These are phyloP conservation scores for Bombus pyrosoma DNA, from an alignment of 1,140 invertebrate species.

Conservation along the genomic window DNA sequence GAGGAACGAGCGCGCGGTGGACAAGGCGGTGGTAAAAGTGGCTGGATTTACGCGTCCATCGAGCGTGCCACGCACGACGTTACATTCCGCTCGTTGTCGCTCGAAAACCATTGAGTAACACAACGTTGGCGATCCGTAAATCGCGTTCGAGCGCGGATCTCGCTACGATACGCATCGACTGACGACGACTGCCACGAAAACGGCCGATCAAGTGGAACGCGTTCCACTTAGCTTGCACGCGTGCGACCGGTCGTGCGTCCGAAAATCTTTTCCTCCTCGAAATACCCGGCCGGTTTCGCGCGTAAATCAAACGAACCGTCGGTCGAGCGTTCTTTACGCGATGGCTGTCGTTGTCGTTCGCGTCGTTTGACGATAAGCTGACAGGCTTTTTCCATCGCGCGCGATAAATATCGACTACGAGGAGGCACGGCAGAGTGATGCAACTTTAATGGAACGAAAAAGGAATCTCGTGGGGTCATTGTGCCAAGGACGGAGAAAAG, in stretches of 20 bases:
- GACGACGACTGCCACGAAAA: slow-evolving; percentile 23
- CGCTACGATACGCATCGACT: not conserved
- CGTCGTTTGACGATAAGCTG: slow-evolving; percentile 46
- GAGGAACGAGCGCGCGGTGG: too few species aligned
- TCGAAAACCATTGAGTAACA: slow-evolving; percentile 3
- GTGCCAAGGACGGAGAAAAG: slow-evolving; percentile 64
- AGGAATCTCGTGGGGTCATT: slow-evolving; percentile 52
- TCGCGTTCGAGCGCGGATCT: slow-evolving; percentile 1
- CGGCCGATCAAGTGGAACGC: slow-evolving; percentile 17
- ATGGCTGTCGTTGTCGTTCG: not conserved
- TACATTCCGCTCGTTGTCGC: not conserved
- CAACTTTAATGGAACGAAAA: slow-evolving; percentile 56
- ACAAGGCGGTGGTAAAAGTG: not conserved
- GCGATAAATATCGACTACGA: slow-evolving; percentile 37
- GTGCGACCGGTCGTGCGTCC: not conserved
- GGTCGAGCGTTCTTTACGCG: not conserved
- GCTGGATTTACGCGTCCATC: not conserved
- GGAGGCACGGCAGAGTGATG: not conserved
- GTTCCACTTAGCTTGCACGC: slow-evolving; percentile 19
- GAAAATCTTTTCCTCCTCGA: not conserved
- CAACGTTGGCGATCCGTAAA: slow-evolving; percentile 11
- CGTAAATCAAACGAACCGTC: slow-evolving; percentile 37
- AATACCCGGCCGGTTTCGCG: slow-evolving; percentile 1
- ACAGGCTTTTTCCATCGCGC: slow-evolving; percentile 47
- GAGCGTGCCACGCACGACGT: too few species aligned